Base-by-base conservation (phyloP, 2,888 invertebrate species). In the Acanthopleura granulata region DNA sequence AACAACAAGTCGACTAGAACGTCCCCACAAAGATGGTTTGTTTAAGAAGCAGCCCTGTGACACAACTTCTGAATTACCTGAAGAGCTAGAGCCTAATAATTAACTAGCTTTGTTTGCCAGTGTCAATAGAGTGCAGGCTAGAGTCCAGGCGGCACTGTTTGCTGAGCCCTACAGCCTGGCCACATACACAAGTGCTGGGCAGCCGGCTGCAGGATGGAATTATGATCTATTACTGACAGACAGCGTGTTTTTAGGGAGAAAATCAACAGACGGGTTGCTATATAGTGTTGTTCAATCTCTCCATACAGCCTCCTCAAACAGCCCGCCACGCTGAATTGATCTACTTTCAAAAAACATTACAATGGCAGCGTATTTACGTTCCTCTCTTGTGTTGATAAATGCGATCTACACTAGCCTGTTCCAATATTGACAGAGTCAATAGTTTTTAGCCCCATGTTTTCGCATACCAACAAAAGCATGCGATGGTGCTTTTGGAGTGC, bases 381-480 rank as follows among this genome's bases (percentile, higher is more conserved):
- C 29, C 66, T 25, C 66, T 66, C 66, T 16, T 22, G 66, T 66
- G 66, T 66, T 66, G 66, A 66, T 66, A 66, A 66, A 66, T 27
- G 25, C 29, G 66, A 66, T 66, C 66, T 66, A 66, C 25, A 22
- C 66, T 27, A 1, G 66, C 29, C 25, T 66, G 18, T 18, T 22
- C 66, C 16, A 66, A 66, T 66, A 66, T 66, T 66, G 66, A 66
- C 66, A 22, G 27, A 22, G 66, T 66, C 66, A 66, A 66, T 27
- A 66, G 22, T 66, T 66, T 66, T 66, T 66, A 66, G 66, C 66
- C 29, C 66, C 27, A 22, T 66, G 66, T 66, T 66, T 66, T 66
- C 66, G 29, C 66, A 66, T 66, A 66, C 66, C 66, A 66, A 66
- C 66, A 66, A 66, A 66, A 66, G 66, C 66, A 66, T 66, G 66